Percentiles rank a stretch among this genome's conserved stretches.
Evolutionary conservation across 2,888 invertebrate genomes (phyloP).

Genomic region (Cantharis rufa): DNA sequence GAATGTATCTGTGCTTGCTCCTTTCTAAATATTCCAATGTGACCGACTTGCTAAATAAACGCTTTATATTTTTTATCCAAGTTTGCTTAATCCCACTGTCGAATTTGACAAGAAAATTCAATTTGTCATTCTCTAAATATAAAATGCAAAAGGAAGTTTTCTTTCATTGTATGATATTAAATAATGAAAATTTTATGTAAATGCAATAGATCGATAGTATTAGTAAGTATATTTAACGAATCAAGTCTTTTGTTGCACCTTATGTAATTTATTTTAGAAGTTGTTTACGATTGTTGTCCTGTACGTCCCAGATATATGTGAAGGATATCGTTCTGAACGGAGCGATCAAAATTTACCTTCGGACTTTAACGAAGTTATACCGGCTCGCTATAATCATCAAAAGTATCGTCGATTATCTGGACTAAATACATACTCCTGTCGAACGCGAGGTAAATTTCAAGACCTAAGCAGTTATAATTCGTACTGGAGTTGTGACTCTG

Average conservation of each 20-base stretch:
- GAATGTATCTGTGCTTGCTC: not conserved
- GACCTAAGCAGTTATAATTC: not conserved
- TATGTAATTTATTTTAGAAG: not conserved
- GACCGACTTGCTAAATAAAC: not conserved
- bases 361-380: not conserved
- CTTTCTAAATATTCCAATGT: not conserved
- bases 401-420: not conserved
- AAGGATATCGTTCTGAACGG: not conserved
- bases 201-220: not conserved
- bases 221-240: not conserved
- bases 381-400: not conserved
- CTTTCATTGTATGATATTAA: not conserved
- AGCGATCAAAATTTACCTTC: not conserved
- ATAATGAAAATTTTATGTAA: not conserved
- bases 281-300: not conserved
- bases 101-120: not conserved
- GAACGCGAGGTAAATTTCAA: not conserved
- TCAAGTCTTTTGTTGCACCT: not conserved
- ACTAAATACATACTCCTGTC: not conserved
- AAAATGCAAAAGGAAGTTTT: not conserved
- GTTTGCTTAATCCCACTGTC: not conserved
- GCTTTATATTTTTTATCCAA: not conserved
- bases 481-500: constrained; percentile 10
- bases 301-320: not conserved
- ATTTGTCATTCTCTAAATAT: not conserved